Conservation (phyloP, 2,113 vertebrate genomes). For the Gadus chalcogrammus region DNA sequence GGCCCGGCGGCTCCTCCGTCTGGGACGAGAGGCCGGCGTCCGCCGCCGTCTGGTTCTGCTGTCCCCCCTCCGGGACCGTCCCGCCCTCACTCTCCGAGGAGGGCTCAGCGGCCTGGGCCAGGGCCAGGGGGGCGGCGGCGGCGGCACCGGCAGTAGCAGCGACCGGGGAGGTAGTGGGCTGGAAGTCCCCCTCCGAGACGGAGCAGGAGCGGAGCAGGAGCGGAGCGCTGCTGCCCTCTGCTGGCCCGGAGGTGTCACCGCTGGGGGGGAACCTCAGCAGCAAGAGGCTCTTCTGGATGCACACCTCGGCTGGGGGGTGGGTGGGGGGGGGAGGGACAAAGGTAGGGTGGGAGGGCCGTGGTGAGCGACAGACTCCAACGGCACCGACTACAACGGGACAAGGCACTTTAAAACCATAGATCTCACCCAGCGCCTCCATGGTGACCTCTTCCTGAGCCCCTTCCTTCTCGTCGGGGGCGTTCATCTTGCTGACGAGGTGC, state of each 20-base stretch:
- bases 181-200: slow-evolving; percentile 80
- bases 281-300: slow-evolving; percentile 89
- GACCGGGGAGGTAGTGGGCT: slow-evolving; percentile 53
- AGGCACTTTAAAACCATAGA: neutral
- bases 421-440: slow-evolving; percentile 86
- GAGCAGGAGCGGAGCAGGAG: slow-evolving; percentile 53
- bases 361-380: neutral
- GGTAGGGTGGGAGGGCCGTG: no score
- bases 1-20: slow-evolving; percentile 66
- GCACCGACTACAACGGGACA: neutral
- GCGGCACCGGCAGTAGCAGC: no score
- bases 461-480: slow-evolving; percentile 70
- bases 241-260: slow-evolving; percentile 44
- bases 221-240: slow-evolving; percentile 40
- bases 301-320: slow-evolving; percentile 81
- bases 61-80: slow-evolving; percentile 16
- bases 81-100: slow-evolving; percentile 17
- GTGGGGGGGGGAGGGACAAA: neutral
- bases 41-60: slow-evolving; percentile 44
- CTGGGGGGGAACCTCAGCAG: slow-evolving; percentile 81
- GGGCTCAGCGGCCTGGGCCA: slow-evolving; percentile 29
- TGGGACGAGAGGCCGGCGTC: slow-evolving; percentile 67
- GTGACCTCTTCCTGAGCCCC: slow-evolving; percentile 77
- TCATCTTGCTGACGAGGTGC: slow-evolving; percentile 77
- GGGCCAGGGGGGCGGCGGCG: no score